Percentiles rank a stretch among this genome's conserved stretches.
Conservation (phyloP, 1,140 invertebrate genomes). For the Anadara kagoshimensis region DNA sequence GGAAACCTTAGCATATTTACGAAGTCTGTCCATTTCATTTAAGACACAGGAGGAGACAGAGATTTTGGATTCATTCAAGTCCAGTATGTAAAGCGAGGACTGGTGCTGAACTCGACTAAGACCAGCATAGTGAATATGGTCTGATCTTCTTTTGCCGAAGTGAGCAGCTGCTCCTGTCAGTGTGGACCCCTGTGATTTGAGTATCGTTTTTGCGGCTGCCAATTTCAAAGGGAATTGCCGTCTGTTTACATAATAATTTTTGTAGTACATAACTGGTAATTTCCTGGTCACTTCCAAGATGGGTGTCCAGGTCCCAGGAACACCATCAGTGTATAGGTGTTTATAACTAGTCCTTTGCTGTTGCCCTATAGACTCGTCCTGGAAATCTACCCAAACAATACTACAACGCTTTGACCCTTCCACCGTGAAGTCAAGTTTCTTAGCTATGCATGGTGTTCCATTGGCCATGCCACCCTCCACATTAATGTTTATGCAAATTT, state of each 20-base stretch:
- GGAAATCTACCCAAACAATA: slow-evolving; percentile 16
- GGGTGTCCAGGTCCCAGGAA: background rate
- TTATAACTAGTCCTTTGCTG: background rate
- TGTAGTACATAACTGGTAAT: too few species aligned
- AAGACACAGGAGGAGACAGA: background rate
- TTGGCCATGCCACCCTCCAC: slow-evolving; percentile 35
- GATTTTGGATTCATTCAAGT: background rate
- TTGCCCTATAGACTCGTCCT: slow-evolving; percentile 1
- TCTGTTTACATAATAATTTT: too few species aligned
- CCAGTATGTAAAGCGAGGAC: background rate
- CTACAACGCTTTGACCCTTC: too few species aligned
- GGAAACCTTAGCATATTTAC: background rate
- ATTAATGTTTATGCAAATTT: slow-evolving; percentile 23
- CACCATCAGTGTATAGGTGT: background rate
- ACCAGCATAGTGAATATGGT: slow-evolving; percentile 23
- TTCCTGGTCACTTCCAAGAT: slow-evolving; percentile 11
- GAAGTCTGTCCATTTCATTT: background rate
- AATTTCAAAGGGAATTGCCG: slow-evolving; percentile 3
- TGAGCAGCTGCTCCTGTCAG: background rate
- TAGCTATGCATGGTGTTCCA: slow-evolving; percentile 6
- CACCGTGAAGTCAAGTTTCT: background rate
- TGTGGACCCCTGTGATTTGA: slow-evolving; percentile 26
- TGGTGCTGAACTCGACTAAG: slow-evolving; percentile 6
- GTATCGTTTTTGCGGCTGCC: slow-evolving; percentile 13
- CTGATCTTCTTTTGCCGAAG: slow-evolving; percentile 11